Conservation (phyloP, 2,888 invertebrate genomes). For the Amiota mariae region DNA sequence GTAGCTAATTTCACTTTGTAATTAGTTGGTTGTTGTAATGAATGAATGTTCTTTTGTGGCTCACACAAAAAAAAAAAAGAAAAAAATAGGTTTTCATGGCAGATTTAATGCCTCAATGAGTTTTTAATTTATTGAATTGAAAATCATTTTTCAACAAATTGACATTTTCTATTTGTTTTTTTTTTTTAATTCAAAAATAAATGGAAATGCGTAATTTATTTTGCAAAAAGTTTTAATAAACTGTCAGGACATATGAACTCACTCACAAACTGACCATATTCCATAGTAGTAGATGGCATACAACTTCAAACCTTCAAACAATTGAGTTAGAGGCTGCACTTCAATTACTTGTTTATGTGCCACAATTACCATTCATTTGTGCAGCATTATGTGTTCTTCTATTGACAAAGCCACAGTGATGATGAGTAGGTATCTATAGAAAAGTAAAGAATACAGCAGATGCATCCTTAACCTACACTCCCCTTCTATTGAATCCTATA, state of each 20-base stretch:
- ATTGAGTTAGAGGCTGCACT: constrained; percentile 47
- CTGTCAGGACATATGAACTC: constrained; percentile 6
- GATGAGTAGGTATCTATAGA: too few relatives aligned
- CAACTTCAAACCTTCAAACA: constrained; percentile 36
- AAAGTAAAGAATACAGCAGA: too few relatives aligned
- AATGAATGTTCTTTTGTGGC: constrained; percentile 41
- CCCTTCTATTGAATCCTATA: not conserved
- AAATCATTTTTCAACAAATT: not conserved
- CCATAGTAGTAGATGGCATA: not conserved
- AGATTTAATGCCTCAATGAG: not conserved
- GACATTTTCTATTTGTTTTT: not conserved
- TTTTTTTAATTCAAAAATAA: too few relatives aligned
- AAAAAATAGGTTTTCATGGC: not conserved
- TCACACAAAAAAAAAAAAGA: not conserved
- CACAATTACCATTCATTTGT: constrained; percentile 66
- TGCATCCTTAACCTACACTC: not conserved
- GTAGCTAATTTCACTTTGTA: constrained; percentile 56
- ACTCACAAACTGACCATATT: not conserved
- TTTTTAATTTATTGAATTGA: constrained; percentile 4
- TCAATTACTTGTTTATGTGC: constrained; percentile 66
- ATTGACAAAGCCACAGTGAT: constrained; percentile 34
- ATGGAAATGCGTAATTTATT: not conserved
- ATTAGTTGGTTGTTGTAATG: constrained; percentile 56
- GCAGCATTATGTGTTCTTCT: constrained; percentile 61
- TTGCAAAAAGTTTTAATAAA: constrained; percentile 15